Base-by-base conservation (phyloP, 1,140 invertebrate genomes). In the Archivesica marissinica region DNA sequence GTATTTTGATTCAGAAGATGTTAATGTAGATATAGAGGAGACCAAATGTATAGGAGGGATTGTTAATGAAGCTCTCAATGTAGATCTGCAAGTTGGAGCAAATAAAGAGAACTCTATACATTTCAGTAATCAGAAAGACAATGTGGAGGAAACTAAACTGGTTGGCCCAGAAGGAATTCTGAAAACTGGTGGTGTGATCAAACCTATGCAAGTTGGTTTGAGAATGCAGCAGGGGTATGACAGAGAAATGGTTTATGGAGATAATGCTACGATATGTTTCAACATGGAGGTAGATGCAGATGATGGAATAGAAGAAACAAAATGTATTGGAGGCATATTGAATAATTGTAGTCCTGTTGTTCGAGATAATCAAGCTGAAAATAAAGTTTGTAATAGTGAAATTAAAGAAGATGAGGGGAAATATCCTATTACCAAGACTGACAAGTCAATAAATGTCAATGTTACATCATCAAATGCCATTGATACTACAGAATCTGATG, bases 11-110 rank as follows among this genome's bases (percentile, higher is more conserved):
- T 9, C 33, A 2, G 56, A 64, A 15, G 76, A 78, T 44, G 33
- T 52, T 7, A 25, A 54, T 38, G 23, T 30, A 6, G 76, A 25
- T 28, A 47, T 78, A 44, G 76, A 78, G 38, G 76, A 64, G 30
- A 78, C 76, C 11, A 78, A 78, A 47, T 78, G 76, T 64, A n/a
- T 78, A 13, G 76, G 76, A 25, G 76, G 76, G 0, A 78, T 78
- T 33, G 0, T 72, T 2, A 44, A 17, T 72, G 41, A 33, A 64
- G 25, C 7, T 7, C 9, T 25, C 1, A 1, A 0, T 44, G 7
- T 41, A 2, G 25, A 35, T 44, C 20, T 23, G 28, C 7, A 33
- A 28, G 44, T 47, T 70, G 39, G 38, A 17, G 25, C 25, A 2
- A 33, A 41, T 44, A 50, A 70, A 38, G 66, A 70, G n/a, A 70